Percentiles rank a stretch among this genome's conserved stretches.
phyloP scores from a whole-genome alignment of 2,113 vertebrate species.

The Chaenogobius annularis region DNA sequence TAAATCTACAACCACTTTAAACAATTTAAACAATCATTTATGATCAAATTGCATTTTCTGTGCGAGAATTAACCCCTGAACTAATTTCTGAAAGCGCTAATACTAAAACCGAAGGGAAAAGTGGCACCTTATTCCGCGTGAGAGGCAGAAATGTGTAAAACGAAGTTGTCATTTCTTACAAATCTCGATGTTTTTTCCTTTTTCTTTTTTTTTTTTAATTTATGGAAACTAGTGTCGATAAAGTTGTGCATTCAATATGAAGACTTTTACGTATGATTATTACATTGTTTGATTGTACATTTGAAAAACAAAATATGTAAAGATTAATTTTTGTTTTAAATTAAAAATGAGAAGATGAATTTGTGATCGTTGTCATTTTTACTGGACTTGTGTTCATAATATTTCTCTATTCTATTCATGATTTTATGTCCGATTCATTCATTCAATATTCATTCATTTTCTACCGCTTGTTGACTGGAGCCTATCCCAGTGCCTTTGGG shows the following conservation, averaged over 20 bases:
- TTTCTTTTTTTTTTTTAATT: constrained; percentile 88
- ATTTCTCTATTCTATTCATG: too few relatives aligned
- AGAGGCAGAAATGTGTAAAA: constrained; percentile 40
- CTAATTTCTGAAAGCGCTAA: not conserved
- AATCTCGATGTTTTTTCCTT: constrained; percentile 75
- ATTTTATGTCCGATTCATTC: too few relatives aligned
- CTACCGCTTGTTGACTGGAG: too few relatives aligned
- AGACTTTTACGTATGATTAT: constrained; percentile 80
- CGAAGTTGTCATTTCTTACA: constrained; percentile 85
- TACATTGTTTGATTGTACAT: constrained; percentile 89
- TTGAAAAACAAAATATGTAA: constrained; percentile 70
- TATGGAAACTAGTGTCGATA: constrained; percentile 84
- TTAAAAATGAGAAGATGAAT: constrained; percentile 61
- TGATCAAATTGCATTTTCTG: not conserved
- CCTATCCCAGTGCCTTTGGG: too few relatives aligned
- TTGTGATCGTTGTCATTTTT: constrained; percentile 10
- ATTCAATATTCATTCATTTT: too few relatives aligned
- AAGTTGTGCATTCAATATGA: constrained; percentile 87
- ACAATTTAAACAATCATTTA: not conserved
- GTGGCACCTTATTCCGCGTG: not conserved
- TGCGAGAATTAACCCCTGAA: not conserved
- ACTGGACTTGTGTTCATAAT: too few relatives aligned
- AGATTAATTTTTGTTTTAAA: constrained; percentile 78
- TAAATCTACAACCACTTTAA: not conserved
- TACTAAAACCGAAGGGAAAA: not conserved